phyloP scores from a whole-genome alignment of 1,140 invertebrate genomes.

The Platyura marginata region DNA sequence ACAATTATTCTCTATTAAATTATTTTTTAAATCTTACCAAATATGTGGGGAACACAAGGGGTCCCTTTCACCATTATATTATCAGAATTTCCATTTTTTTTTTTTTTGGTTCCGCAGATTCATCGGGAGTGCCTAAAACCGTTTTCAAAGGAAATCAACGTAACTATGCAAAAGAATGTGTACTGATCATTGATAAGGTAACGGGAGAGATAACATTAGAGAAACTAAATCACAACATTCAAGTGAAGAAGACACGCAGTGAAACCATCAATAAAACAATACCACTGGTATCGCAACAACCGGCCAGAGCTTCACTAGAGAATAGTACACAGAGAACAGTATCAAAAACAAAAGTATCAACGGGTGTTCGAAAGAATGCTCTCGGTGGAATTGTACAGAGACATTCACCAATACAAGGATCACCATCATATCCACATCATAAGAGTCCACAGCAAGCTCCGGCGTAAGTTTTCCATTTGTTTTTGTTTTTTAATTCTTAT shows the following conservation, averaged over 20 bases:
- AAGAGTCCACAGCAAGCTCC: conserved; percentile 23
- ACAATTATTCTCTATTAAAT: too few species aligned
- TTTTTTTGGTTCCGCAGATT: conserved; percentile 38
- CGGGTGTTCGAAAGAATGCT: conserved; percentile 16
- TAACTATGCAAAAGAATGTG: conserved; percentile 85
- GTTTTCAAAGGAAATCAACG: conserved; percentile 86
- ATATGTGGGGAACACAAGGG: too few species aligned
- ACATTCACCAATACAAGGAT: conserved; percentile 21
- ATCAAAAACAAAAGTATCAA: conserved; percentile 24
- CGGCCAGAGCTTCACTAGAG: conserved; percentile 14
- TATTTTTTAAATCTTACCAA: not conserved
- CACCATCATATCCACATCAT: conserved; percentile 16
- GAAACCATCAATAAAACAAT: conserved; percentile 4
- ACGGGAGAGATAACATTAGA: conserved; percentile 88
- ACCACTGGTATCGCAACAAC: conserved; percentile 6
- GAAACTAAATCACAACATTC: conserved; percentile 74
- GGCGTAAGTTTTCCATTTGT: conserved; percentile 12
- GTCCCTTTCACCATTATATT: too few species aligned
- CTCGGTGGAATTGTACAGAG: conserved; percentile 20
- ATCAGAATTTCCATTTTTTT: not conserved
- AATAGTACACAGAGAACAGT: conserved; percentile 21
- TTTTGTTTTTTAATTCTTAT: conserved; percentile 1
- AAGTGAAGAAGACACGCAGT: conserved; percentile 86
- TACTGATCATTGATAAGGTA: conserved; percentile 77
- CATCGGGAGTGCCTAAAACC: conserved; percentile 70